phyloP scores from a whole-genome alignment of 2,113 vertebrate genomes.

The Eulacestoma nigropectus region DNA sequence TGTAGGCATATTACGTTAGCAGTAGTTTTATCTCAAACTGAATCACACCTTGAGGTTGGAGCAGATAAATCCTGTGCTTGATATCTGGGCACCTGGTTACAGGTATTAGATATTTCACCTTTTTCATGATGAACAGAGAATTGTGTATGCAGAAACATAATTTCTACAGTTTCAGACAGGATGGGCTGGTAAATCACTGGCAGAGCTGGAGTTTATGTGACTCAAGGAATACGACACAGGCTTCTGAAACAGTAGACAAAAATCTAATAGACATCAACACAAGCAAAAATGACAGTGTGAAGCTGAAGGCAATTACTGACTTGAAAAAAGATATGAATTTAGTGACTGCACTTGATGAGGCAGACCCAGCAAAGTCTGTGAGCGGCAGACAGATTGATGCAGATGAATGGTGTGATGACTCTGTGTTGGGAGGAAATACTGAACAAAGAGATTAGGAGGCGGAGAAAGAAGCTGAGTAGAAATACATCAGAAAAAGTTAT shows the following conservation, averaged over 20 bases:
- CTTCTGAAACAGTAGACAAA: conserved; percentile 13
- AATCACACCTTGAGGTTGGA: not conserved
- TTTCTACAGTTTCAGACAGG: not conserved
- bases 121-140: not conserved
- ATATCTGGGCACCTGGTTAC: not conserved
- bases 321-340: conserved; percentile 32
- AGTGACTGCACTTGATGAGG: conserved; percentile 37
- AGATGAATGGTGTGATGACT: conserved; percentile 43
- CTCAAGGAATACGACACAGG: not conserved
- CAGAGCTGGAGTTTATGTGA: not conserved
- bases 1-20: not conserved
- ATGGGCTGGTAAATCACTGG: not conserved
- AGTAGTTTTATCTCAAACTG: not conserved
- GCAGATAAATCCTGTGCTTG: not conserved
- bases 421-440: not conserved
- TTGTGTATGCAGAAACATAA: not conserved
- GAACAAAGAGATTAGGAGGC: conserved; percentile 35
- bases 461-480: not conserved
- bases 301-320: conserved; percentile 18
- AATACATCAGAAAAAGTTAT: not conserved
- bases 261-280: conserved; percentile 26
- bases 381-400: conserved; percentile 25
- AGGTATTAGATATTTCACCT: not conserved
- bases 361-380: conserved; percentile 47
- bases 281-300: not conserved